A percentile compares a stretch with the other conserved stretches of the same genome.
Conservation (phyloP, 2,888 invertebrate species). For the Ophion slaviceki region DNA sequence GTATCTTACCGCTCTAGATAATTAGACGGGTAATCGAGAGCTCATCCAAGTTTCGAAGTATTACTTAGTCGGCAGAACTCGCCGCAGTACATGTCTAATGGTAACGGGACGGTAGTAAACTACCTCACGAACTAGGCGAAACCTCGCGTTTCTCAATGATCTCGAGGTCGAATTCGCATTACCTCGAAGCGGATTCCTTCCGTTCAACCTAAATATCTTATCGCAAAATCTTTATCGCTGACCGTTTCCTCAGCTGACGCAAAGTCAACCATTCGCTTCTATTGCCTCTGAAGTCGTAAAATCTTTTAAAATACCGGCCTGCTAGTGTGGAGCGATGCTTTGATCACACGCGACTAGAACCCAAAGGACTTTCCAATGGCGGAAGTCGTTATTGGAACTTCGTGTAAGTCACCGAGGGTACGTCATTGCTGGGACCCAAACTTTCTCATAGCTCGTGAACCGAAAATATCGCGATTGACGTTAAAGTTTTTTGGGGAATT, state of each 20-base stretch:
- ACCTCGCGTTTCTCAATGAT: conserved; percentile 7
- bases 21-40: conserved; percentile 82
- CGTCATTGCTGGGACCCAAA: background rate
- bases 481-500: conserved; percentile 31
- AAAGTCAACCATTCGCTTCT: conserved; percentile 1
- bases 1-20: conserved; percentile 78
- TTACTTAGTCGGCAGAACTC: conserved; percentile 55
- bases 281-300: conserved; percentile 8
- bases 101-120: conserved; percentile 39
- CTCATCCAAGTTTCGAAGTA: conserved; percentile 58
- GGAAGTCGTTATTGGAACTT: background rate
- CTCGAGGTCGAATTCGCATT: conserved; percentile 46
- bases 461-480: conserved; percentile 35
- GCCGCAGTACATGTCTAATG: conserved; percentile 55
- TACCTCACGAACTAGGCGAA: conserved; percentile 14
- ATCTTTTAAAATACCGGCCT: conserved; percentile 4
- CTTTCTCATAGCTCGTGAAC: conserved; percentile 8
- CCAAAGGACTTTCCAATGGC: background rate
- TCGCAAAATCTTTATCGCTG: conserved; percentile 49
- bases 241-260: conserved; percentile 42
- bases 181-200: conserved; percentile 26
- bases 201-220: conserved; percentile 38
- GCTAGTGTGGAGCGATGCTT: conserved; percentile 17
- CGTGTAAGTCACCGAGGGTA: background rate
- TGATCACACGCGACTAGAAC: background rate